These are phyloP conservation scores for Podocnemis expansa DNA, from an alignment of 2,113 vertebrate genomes.

Conservation along the genomic window DNA sequence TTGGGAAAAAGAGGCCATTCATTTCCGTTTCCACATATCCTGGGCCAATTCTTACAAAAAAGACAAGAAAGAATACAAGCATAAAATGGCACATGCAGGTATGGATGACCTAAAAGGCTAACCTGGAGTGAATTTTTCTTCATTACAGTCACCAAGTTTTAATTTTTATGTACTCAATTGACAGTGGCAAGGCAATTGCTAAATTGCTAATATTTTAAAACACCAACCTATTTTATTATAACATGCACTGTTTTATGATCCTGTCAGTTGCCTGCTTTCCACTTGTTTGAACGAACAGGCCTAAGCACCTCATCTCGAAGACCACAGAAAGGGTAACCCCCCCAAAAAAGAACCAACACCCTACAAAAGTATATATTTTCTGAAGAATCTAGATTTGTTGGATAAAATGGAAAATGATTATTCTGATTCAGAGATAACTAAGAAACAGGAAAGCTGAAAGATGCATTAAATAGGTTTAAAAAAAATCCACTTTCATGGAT, in stretches of 20 bases:
- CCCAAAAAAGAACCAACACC: background rate
- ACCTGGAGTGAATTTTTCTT: background rate
- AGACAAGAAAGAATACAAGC: background rate
- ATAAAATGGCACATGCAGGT: background rate
- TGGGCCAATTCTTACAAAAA: background rate
- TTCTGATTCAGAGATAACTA: background rate
- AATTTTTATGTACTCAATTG: background rate
- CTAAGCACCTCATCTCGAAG: background rate
- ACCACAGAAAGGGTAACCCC: background rate
- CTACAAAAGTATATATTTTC: background rate
- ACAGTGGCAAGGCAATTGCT: background rate
- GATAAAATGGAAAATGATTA: background rate
- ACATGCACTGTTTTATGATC: background rate
- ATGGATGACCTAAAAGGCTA: background rate
- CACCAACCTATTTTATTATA: background rate
- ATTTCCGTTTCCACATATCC: background rate
- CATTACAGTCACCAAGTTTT: background rate
- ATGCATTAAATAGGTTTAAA: background rate
- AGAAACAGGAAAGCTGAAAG: background rate
- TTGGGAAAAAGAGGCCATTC: background rate
- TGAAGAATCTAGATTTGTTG: background rate
- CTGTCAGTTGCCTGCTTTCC: background rate
- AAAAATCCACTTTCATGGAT: background rate
- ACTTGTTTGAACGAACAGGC: background rate
- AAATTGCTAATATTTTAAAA: background rate